Conservation (phyloP, 37 sponge, comb jelly and placozoan species). For the Aplysina aerophoba region DNA sequence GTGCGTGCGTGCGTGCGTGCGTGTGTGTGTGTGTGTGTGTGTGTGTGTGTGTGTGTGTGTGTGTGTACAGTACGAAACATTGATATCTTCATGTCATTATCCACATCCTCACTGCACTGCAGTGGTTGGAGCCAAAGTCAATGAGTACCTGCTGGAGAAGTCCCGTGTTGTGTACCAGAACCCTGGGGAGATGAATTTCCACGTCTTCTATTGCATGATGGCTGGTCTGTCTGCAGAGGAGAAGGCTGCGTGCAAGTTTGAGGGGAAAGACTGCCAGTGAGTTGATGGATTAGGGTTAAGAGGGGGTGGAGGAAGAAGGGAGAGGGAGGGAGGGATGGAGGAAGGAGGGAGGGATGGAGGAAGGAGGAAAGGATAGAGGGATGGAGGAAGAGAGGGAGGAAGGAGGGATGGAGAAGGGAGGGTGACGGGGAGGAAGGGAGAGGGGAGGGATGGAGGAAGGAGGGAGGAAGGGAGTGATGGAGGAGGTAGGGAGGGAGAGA, state of each 20-base stretch:
- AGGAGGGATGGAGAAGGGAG: no score
- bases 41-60: background rate
- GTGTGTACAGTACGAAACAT: background rate
- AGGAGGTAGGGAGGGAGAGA: no score
- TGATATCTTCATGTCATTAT: background rate
- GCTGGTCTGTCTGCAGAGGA: constrained; percentile 58
- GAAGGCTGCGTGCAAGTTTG: constrained; percentile 23
- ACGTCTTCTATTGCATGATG: constrained; percentile 81
- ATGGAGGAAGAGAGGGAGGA: no score
- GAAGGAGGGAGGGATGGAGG: constrained; percentile 23
- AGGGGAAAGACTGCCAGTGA: background rate
- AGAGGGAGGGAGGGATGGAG: background rate
- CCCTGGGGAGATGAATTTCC: constrained; percentile 67
- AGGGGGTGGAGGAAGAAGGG: background rate
- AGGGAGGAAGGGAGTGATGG: no score
- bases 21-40: background rate
- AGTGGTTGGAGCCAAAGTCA: constrained; percentile 86
- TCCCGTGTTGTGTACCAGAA: constrained; percentile 73
- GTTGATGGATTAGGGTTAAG: constrained; percentile 17
- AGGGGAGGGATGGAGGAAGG: no score
- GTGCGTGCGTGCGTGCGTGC: background rate
- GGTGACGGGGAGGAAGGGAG: no score
- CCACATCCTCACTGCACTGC: background rate
- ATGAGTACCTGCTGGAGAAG: constrained; percentile 86
- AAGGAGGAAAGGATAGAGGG: no score